Percentiles rank a stretch among this genome's conserved stretches.
Evolutionary conservation across 1,140 invertebrate genomes (phyloP).

Genomic region (Drosophila asahinai): DNA sequence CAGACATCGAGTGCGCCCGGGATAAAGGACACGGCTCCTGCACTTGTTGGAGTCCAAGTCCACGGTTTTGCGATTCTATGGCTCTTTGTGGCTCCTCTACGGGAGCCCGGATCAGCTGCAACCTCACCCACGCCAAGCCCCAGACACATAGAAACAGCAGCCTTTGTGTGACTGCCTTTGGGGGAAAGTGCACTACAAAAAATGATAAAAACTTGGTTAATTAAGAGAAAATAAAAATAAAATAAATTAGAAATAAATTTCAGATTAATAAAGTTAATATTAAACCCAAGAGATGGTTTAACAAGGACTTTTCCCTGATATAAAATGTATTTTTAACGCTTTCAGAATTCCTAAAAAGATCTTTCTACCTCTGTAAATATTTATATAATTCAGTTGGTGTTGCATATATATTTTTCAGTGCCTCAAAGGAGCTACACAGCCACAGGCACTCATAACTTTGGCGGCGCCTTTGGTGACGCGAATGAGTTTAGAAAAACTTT

Average conservation of each 20-base stretch:
- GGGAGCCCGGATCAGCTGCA: constrained; percentile 37
- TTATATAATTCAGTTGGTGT: not conserved
- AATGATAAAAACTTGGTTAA: no score
- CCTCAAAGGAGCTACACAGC: constrained; percentile 3
- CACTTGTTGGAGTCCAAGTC: constrained; percentile 31
- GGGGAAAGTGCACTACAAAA: not conserved
- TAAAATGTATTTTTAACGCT: no score
- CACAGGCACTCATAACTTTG: constrained; percentile 77
- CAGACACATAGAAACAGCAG: not conserved
- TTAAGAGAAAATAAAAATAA: not conserved
- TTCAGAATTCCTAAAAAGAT: no score
- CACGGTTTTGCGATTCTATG: constrained; percentile 3
- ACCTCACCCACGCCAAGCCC: not conserved
- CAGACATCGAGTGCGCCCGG: constrained; percentile 15
- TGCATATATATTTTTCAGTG: constrained; percentile 12
- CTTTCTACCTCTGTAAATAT: not conserved
- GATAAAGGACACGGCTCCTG: constrained; percentile 32
- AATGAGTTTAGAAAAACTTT: constrained; percentile 83
- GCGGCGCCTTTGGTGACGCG: constrained; percentile 79
- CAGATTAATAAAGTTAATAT: no score
- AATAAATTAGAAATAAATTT: not conserved
- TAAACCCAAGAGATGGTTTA: no score
- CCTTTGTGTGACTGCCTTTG: constrained; percentile 14
- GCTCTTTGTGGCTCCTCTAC: constrained; percentile 29
- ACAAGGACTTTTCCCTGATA: accelerated